These are phyloP conservation scores for Dreissena rostriformis DNA, from an alignment of 1,140 invertebrate genomes.

Conservation along the genomic window DNA sequence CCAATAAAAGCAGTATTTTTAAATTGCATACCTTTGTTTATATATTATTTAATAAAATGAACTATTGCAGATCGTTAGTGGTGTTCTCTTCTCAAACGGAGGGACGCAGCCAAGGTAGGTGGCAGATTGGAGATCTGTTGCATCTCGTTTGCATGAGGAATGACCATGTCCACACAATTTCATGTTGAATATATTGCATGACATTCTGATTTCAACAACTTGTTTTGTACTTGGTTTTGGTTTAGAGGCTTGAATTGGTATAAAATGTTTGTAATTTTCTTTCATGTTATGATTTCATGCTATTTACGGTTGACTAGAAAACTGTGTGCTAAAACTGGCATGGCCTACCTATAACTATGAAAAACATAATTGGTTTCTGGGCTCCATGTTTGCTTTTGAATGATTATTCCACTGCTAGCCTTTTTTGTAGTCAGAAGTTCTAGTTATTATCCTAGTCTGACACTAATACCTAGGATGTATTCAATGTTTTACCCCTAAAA, in stretches of 20 bases:
- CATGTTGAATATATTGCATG: conserved; percentile 62
- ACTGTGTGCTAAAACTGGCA: conserved; percentile 61
- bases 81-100: conserved; percentile 39
- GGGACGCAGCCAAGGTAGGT: conserved; percentile 48
- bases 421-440: conserved; percentile 59
- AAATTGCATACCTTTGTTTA: background rate
- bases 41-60: conserved; percentile 44
- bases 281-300: conserved; percentile 62
- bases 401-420: conserved; percentile 59
- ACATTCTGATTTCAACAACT: conserved; percentile 60
- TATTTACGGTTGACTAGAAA: conserved; percentile 60
- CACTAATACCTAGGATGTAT: too few species aligned
- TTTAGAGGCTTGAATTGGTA: conserved; percentile 63
- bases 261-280: conserved; percentile 61
- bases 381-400: conserved; percentile 60
- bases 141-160: conserved; percentile 62
- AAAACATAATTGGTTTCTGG: conserved; percentile 55
- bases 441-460: conserved; percentile 11
- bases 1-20: background rate
- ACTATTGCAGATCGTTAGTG: conserved; percentile 57
- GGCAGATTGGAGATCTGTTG: conserved; percentile 53
- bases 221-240: conserved; percentile 63
- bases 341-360: conserved; percentile 59
- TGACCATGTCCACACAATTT: conserved; percentile 61
- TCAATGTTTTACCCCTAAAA: conserved; percentile 1